Evolutionary conservation across 2,113 vertebrate genomes (phyloP).

Genomic region (Pelodiscus sinensis): DNA sequence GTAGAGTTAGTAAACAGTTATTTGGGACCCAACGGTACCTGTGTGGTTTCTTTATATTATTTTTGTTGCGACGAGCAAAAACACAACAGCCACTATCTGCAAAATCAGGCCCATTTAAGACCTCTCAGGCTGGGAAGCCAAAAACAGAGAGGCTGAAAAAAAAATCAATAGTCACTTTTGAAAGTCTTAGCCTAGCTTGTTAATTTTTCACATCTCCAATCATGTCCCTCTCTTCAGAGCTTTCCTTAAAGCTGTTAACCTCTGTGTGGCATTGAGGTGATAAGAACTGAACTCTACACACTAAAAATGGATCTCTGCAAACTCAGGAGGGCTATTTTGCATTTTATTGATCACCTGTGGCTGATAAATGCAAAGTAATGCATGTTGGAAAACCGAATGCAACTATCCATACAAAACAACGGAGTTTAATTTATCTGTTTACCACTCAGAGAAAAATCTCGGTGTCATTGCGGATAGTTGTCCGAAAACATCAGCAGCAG

Average conservation of each 20-base stretch:
- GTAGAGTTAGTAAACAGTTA: neutral
- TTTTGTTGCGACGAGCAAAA: neutral
- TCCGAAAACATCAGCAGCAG: neutral
- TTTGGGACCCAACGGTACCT: neutral
- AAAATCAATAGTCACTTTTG: neutral
- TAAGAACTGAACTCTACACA: slow-evolving; percentile 19
- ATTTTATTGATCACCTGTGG: neutral
- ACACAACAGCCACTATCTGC: neutral
- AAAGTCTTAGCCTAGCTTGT: neutral
- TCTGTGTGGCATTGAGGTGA: neutral
- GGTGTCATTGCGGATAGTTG: neutral
- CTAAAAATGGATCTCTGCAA: slow-evolving; percentile 25
- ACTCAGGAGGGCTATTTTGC: slow-evolving; percentile 3
- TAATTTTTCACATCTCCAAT: slow-evolving; percentile 11
- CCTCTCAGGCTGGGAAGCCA: neutral
- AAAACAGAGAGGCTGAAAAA: neutral
- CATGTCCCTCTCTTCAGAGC: neutral
- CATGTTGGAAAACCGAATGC: neutral
- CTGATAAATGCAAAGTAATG: neutral
- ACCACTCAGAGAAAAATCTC: neutral
- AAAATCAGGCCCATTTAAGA: neutral
- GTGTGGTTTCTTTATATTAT: neutral
- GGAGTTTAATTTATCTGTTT: neutral
- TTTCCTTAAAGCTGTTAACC: neutral
- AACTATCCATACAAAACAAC: neutral